phyloP scores from a whole-genome alignment of 2,888 invertebrate species.

The Euplexia lucipara region DNA sequence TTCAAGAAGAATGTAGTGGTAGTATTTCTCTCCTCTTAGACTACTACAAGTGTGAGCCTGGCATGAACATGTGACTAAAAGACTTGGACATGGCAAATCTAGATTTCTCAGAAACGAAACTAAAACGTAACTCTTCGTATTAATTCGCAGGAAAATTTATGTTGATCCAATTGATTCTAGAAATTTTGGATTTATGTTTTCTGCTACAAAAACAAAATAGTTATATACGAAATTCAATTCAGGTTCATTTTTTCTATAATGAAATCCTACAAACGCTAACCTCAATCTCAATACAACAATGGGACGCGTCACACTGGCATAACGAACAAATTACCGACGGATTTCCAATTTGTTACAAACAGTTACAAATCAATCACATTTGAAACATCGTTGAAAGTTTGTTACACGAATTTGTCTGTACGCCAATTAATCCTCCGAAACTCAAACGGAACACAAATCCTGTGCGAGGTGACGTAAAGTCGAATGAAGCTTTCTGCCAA shows the following conservation, averaged over 20 bases:
- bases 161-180: constrained; percentile 39
- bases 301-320: background rate
- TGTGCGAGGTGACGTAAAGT: constrained; percentile 64
- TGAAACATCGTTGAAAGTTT: constrained; percentile 46
- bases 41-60: too few relatives aligned
- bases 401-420: constrained; percentile 52
- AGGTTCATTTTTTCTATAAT: background rate
- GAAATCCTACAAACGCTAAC: background rate
- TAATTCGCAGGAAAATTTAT: constrained; percentile 42
- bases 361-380: constrained; percentile 46
- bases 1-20: too few relatives aligned
- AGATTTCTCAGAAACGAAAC: constrained; percentile 2
- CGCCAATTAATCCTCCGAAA: constrained; percentile 58
- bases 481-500: constrained; percentile 70
- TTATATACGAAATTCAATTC: constrained; percentile 9
- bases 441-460: constrained; percentile 58
- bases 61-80: too few relatives aligned
- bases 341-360: constrained; percentile 33
- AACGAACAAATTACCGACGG: constrained; percentile 24
- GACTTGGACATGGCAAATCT: constrained; percentile 18
- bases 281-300: constrained; percentile 1
- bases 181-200: constrained; percentile 34
- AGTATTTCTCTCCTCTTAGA: too few relatives aligned
- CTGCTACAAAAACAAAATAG: constrained; percentile 19
- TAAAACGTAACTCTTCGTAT: constrained; percentile 9